Base-by-base conservation (phyloP, 2,888 invertebrate species). In the Apocheima hispidaria region DNA sequence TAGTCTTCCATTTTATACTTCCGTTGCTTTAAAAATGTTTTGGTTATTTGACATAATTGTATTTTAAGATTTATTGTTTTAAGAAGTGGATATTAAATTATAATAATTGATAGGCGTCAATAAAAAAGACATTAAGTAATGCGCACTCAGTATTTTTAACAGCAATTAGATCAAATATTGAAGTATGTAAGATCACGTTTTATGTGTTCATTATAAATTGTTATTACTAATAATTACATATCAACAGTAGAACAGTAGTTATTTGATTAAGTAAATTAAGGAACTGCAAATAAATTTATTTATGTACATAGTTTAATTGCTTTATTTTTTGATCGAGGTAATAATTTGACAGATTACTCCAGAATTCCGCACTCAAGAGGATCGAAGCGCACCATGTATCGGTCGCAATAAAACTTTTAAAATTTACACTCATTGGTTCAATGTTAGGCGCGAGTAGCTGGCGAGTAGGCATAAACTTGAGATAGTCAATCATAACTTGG, bases 251-350 rank as follows among this genome's bases (percentile, higher is more conserved):
- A 51, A 65, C 63, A 57, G 57, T 61, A 66, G 64, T 60, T 58
- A 70, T 62, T 70, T 65, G 63, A 64, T 56, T 57, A 63, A 55
- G 56, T 66, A 62, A 68, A 65, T 63, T 70, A 64, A 70, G 70
- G 70, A 70, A 68, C 63, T 64, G 63, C 65, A 69, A 72, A 68
- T 73, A 75, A 73, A 75, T 72, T 26, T 73, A 75, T 72, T 69
- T 75, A 77, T 70, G 58, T 72, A 73, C 70, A 71, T 78, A 73
- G 68, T 63, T 63, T 76, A 74, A 76, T 77, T 70, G 68, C 77
- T 74, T 72, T 77, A 77, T 78, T 78, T 77, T 73, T 72, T 64
- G 41, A 63, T 63, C 62, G 50, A 36, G 18, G 33, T 64, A 26
- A 51, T 52, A 58, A 58, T 55, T 35, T 38, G 38, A 63, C 52